phyloP scores from a whole-genome alignment of 2,888 invertebrate genomes.

The Arrhopalites spinosus region DNA sequence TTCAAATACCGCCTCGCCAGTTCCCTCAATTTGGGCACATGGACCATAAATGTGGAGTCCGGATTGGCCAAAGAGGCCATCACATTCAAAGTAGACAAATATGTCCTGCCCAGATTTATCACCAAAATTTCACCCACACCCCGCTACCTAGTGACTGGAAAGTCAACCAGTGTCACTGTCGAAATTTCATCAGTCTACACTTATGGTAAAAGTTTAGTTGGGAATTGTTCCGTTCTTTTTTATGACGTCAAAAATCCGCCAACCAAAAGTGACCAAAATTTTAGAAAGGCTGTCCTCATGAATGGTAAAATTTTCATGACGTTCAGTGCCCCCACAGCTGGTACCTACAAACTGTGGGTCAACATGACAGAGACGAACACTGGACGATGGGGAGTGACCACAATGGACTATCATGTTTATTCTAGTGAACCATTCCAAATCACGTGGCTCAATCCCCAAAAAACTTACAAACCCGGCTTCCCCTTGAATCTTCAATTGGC shows the following conservation, averaged over 20 bases:
- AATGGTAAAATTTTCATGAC: neutral
- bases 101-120: constrained; percentile 19
- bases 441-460: too few relatives aligned
- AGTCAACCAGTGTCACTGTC: too few relatives aligned
- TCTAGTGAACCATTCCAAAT: too few relatives aligned
- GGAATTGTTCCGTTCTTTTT: neutral
- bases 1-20: neutral
- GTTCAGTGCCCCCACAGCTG: neutral
- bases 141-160: too few relatives aligned
- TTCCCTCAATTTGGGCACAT: constrained; percentile 16
- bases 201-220: constrained; percentile 10
- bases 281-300: neutral
- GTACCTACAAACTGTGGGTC: too few relatives aligned
- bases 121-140: too few relatives aligned
- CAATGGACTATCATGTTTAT: too few relatives aligned
- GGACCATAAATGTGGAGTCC: constrained; percentile 10
- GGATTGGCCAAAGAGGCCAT: neutral
- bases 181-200: neutral
- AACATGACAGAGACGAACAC: too few relatives aligned
- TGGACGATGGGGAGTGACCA: too few relatives aligned
- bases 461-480: neutral
- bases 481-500: neutral
- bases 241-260: neutral
- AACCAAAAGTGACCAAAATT: neutral
- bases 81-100: neutral